Evolutionary conservation across 2,888 invertebrate species (phyloP), one percentile per base, ranked within the genome.

Genomic region (Tenthredo distinguenda): DNA sequence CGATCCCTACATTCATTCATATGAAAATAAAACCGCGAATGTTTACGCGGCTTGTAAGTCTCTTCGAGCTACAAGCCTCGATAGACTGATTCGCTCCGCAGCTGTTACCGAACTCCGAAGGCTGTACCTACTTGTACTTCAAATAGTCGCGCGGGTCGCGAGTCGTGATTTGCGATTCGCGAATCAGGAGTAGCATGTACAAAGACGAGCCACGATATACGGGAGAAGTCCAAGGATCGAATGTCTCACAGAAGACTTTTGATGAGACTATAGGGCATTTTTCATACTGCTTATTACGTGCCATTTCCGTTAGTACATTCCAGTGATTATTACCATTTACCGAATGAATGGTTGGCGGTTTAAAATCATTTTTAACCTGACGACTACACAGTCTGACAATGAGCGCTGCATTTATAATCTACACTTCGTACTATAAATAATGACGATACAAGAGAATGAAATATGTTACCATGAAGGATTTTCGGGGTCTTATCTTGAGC

Each of bases 31-130:
- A 72, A 21, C 43, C 43, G 21, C 43, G n/a, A 1, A 72, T 12
- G 72, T 74, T 74, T 74, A 43, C 43, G 21, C 1, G 43, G 40
- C 43, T 40, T 43, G 40, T n/a, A 12, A 43, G 72, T 74, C 40
- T 21, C 40, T 12, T 72, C 72, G 72, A 40, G 72, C 72, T 72
- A 21, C 43, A 72, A 43, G 5, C 15, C 43, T 74, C 10, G 72
- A 74, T 43, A 2, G 72, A 72, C 77, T 77, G 77, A 18, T 50
- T 55, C 55, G 37, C 55, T 77, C 34, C 34, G 77, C 34, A 21
- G 55, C 77, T 26, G 26, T 77, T 50, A 55, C 50, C 34, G 77
- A 55, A 77, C 50, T 77, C 31, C 43, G 21, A 74, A 74, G 40
- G 72, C 55, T 34, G n/a, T n/a, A 55, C 34, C 77, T 55, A 74